Percentiles rank a stretch among this genome's conserved stretches.
Conservation (phyloP, 2,888 invertebrate species). For the Chrysina gloriosa region DNA sequence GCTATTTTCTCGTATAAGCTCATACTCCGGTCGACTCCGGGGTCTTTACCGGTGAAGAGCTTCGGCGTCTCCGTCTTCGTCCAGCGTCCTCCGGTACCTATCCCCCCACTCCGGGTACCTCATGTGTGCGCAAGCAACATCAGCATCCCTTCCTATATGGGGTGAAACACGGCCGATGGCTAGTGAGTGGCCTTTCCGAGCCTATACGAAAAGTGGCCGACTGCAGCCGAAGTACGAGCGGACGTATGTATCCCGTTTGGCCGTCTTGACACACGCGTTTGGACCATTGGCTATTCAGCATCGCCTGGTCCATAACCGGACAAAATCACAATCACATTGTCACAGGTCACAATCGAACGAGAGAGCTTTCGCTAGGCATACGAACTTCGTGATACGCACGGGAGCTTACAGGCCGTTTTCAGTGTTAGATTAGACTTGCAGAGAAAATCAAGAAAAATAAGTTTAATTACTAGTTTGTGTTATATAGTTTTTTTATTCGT, state of each 20-base stretch:
- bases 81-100: constrained; percentile 45
- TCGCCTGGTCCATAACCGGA: constrained; percentile 57
- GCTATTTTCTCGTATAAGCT: no score
- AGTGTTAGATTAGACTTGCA: no score
- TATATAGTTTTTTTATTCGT: no score
- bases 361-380: constrained; percentile 39
- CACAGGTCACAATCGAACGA: not conserved
- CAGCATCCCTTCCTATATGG: constrained; percentile 65
- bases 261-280: constrained; percentile 64
- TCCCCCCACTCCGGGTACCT: constrained; percentile 57
- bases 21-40: constrained; percentile 30
- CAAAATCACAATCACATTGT: constrained; percentile 40
- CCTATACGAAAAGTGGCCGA: constrained; percentile 53
- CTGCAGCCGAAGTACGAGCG: constrained; percentile 53
- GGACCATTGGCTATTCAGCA: constrained; percentile 65
- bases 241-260: constrained; percentile 57
- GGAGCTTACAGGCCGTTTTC: no score
- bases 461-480: no score
- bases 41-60: constrained; percentile 15
- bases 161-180: constrained; percentile 70
- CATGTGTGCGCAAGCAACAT: constrained; percentile 62
- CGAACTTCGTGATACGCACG: no score
- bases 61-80: constrained; percentile 47
- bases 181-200: constrained; percentile 65
- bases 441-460: not conserved